Conservation (phyloP, 2,797 vertebrate genomes). For the Corythornis leucogaster region DNA sequence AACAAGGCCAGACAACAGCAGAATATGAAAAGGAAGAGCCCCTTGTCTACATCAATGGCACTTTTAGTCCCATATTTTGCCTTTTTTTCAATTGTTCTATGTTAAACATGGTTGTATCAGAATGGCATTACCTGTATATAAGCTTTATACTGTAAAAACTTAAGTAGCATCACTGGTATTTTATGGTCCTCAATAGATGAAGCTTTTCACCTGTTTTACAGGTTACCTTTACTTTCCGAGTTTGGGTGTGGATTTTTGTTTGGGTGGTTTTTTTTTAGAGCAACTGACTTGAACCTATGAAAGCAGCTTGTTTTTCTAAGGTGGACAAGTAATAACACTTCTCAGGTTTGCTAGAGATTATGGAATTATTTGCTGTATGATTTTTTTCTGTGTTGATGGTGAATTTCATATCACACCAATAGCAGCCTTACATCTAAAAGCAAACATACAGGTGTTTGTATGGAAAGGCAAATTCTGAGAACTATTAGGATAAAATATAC, state of each 20-base stretch:
- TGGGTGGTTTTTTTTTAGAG: background rate
- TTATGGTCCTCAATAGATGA: background rate
- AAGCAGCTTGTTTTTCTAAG: background rate
- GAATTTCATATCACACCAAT: background rate
- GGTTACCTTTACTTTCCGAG: background rate
- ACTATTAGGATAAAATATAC: background rate
- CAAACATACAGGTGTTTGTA: background rate
- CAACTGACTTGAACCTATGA: background rate
- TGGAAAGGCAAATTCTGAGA: background rate
- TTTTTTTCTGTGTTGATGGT: background rate
- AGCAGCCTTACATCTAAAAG: background rate
- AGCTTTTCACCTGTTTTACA: background rate
- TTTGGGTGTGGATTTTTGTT: background rate
- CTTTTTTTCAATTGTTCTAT: background rate
- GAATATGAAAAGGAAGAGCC: background rate
- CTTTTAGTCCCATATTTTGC: background rate
- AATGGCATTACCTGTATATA: background rate
- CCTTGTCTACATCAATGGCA: background rate
- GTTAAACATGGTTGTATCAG: background rate
- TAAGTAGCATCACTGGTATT: background rate
- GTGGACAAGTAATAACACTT: background rate
- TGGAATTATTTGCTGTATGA: background rate
- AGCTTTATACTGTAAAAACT: background rate
- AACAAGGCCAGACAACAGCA: background rate
- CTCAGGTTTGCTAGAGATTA: background rate